Percentiles rank a stretch among this genome's conserved stretches.
Evolutionary conservation across 2,113 vertebrate species (phyloP).

Genomic region (Gymnobelideus leadbeateri): DNA sequence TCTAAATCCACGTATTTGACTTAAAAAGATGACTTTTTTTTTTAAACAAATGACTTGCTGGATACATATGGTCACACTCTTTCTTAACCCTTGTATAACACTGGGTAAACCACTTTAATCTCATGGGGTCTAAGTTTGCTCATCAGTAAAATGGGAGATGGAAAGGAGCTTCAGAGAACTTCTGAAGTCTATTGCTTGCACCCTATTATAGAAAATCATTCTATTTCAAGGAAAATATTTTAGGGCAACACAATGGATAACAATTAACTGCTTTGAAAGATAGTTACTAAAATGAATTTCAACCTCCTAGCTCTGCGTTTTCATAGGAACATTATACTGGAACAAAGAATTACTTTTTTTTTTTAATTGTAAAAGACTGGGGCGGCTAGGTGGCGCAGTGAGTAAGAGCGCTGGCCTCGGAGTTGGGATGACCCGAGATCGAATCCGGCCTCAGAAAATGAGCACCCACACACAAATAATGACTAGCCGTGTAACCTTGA

Average conservation of each 20-base stretch:
- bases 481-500: too few relatives aligned
- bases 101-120: neutral
- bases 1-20: neutral
- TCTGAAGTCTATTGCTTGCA: neutral
- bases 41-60: too few relatives aligned
- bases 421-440: too few relatives aligned
- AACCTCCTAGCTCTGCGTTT: neutral
- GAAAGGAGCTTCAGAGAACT: neutral
- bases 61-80: neutral
- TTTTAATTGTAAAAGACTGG: too few relatives aligned
- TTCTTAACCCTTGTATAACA: neutral
- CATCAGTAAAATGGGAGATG: neutral
- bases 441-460: too few relatives aligned
- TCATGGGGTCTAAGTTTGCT: neutral
- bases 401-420: too few relatives aligned
- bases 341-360: neutral
- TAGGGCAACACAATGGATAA: neutral
- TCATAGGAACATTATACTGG: neutral
- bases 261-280: neutral
- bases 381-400: too few relatives aligned
- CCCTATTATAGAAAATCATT: neutral
- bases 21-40: neutral
- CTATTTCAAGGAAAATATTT: neutral
- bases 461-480: too few relatives aligned
- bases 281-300: neutral